phyloP scores from a whole-genome alignment of 1,140 invertebrate species.

The Cotesia vestalis region DNA sequence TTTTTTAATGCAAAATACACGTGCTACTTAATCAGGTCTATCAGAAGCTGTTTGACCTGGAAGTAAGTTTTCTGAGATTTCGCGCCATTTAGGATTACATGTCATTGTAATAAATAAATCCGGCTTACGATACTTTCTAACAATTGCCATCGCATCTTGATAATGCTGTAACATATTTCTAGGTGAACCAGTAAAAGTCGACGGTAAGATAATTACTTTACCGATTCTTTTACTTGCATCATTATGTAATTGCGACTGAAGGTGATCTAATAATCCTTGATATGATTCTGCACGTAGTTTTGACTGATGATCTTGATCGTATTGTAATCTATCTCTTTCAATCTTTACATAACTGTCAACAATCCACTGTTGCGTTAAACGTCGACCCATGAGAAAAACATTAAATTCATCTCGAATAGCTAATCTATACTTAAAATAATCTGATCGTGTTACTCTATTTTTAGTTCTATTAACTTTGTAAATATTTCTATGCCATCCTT shows the following conservation, averaged over 20 bases:
- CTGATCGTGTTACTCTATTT: conserved; percentile 18
- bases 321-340: conserved; percentile 28
- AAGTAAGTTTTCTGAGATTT: no score
- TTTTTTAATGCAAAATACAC: conserved; percentile 33
- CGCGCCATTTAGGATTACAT: no score
- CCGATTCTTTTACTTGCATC: conserved; percentile 28
- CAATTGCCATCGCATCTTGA: conserved; percentile 61
- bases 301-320: conserved; percentile 5
- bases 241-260: conserved; percentile 11
- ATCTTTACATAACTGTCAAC: conserved; percentile 28
- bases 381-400: conserved; percentile 13
- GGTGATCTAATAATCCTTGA: not conserved
- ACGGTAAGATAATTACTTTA: conserved; percentile 51
- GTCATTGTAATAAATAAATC: conserved; percentile 42
- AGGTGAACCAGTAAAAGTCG: conserved; percentile 53
- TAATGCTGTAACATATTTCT: conserved; percentile 59
- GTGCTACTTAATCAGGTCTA: conserved; percentile 46
- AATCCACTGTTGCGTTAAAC: conserved; percentile 25
- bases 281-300: conserved; percentile 23
- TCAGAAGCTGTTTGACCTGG: no score
- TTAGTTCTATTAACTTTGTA: not conserved
- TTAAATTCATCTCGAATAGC: conserved; percentile 24
- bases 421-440: conserved; percentile 21
- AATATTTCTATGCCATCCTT: conserved; percentile 29
- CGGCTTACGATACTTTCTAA: conserved; percentile 61